Evolutionary conservation across 1,140 invertebrate species (phyloP), one percentile per base, ranked within the genome.

Genomic region (Coptotermes formosanus): DNA sequence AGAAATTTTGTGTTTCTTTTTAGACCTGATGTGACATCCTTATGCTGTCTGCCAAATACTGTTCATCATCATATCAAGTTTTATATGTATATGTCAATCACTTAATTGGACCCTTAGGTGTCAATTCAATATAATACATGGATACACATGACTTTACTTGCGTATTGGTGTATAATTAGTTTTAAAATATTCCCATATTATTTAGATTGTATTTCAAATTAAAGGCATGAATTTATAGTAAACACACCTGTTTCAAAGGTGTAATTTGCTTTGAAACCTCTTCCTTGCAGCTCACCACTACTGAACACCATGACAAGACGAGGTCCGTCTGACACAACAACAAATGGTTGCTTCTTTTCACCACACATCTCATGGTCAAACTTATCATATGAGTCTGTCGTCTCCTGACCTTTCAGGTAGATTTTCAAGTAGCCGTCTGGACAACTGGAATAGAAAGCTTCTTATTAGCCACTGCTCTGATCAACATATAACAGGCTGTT

Each of bases 351-450:
- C 82, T 91, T 92, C 55, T 93, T 92, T 87, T 95, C 94, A 12
- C 98, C 97, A 90, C 98, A 99, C 89, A 98, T 93, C 90, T 97
- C 97, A 89, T 97, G 94, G 90, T 99, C 97, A 89, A 97, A 97
- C 90, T 98, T 97, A 89, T 98, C 97, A 89, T 97, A 97, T 43
- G 96, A 96, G 90, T 97, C 96, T 82, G 96, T 96, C n/a, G 96
- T 95, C 91, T 98, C 96, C 91, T 98, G 97, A 8, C 97, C 97
- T 90, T 97, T 97, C 45, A 98, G 91, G 91, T 98, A 98, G 69
- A 98, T 93, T 90, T 97, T 97, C 84, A 99, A 90, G 90, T 97
- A 98, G 55, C 97, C 97, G 90, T 98, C 97, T 19, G 95, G 94
- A 90, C 97, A 98, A 69, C 95, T 94, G 52, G 45, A 84, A 52